Conservation (phyloP, 2,113 vertebrate genomes). For the Serilophus lunatus region DNA sequence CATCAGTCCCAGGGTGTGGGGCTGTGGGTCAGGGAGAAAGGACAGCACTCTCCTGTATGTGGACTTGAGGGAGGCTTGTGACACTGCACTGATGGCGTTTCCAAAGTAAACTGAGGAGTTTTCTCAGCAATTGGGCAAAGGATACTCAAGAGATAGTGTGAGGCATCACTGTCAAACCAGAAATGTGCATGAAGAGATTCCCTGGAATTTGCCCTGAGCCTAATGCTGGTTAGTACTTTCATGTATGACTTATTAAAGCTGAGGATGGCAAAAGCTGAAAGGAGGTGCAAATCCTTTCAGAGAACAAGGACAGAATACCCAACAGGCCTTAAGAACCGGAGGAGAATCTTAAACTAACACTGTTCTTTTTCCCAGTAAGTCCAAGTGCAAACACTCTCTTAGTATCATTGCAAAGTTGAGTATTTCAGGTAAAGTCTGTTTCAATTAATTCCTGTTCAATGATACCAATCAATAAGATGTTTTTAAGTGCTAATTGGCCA, state of each 20-base stretch:
- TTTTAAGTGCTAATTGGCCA: not conserved
- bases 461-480: not conserved
- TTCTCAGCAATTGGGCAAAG: not conserved
- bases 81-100: fast-evolving
- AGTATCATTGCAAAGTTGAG: not conserved
- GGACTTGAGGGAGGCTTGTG: not conserved
- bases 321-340: not conserved
- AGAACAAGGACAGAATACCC: not conserved
- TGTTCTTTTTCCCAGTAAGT: not conserved
- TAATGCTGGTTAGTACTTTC: not conserved
- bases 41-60: not conserved
- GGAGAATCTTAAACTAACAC: not conserved
- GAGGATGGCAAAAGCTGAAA: not conserved
- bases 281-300: not conserved
- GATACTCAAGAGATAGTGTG: not conserved
- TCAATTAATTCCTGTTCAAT: not conserved
- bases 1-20: not conserved
- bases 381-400: not conserved
- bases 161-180: not conserved
- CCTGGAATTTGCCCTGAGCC: not conserved
- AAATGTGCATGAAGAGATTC: not conserved
- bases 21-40: not conserved
- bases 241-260: not conserved
- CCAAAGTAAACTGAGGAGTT: not conserved
- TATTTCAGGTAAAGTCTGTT: not conserved